Conservation (phyloP, 2,888 invertebrate genomes). For the Drosophila anomelani region DNA sequence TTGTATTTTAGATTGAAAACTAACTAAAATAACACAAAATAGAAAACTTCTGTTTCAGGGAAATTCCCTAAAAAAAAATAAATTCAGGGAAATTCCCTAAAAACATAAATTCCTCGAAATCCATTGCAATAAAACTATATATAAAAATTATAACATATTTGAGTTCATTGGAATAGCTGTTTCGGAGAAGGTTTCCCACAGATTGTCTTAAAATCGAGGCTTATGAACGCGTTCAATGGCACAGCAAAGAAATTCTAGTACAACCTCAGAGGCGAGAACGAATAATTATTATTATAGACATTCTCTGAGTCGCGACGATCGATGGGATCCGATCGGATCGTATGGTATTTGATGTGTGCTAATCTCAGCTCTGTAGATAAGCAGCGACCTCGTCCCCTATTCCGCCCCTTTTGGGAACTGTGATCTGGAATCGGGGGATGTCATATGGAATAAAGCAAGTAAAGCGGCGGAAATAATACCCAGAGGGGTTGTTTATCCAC, state of each 20-base stretch:
- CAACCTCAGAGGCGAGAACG: constrained; percentile 4
- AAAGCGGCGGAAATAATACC: not conserved
- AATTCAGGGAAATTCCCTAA: not conserved
- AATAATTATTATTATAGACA: constrained; percentile 5
- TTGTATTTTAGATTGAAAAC: not conserved
- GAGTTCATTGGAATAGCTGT: constrained; percentile 14
- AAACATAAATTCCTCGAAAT: not conserved
- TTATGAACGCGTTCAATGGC: constrained; percentile 53
- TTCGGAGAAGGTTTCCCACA: constrained; percentile 21
- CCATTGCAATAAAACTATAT: not conserved
- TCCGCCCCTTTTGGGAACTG: constrained; percentile 17
- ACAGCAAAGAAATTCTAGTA: constrained; percentile 10
- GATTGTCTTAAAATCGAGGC: constrained; percentile 49
- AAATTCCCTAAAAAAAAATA: too few relatives aligned
- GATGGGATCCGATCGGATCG: constrained; percentile 10
- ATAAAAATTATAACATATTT: not conserved
- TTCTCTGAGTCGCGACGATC: constrained; percentile 11
- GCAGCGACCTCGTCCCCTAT: constrained; percentile 11
- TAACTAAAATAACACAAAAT: not conserved
- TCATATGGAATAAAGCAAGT: constrained; percentile 6
- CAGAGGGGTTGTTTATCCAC: constrained; percentile 10
- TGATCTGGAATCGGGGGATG: constrained; percentile 11
- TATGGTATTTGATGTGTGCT: constrained; percentile 12
- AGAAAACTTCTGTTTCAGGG: rapidly evolving
- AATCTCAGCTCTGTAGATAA: constrained; percentile 54